Conservation (phyloP, 2,888 invertebrate species). For the Blastobasis lacticolella region DNA sequence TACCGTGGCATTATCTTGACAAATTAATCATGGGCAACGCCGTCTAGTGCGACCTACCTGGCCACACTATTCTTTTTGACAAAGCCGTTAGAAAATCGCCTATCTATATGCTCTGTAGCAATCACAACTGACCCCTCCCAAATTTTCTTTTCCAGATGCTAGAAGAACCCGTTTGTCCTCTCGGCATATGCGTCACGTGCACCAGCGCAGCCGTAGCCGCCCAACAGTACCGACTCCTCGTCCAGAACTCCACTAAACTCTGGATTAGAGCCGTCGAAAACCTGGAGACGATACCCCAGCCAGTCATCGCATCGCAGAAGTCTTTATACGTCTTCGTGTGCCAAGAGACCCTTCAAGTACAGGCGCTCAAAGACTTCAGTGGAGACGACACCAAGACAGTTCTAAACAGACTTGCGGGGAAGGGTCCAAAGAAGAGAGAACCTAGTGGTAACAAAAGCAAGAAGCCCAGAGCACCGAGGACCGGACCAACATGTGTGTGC, state of each 20-base stretch:
- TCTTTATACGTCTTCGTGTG: constrained; percentile 44
- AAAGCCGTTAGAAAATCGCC: too few species aligned
- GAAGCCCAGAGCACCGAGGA: constrained; percentile 26
- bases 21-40: too few species aligned
- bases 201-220: constrained; percentile 43
- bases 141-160: constrained; percentile 38
- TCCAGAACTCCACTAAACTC: constrained; percentile 33
- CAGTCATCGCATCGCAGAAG: constrained; percentile 19
- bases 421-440: constrained; percentile 21
- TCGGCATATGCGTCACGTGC: constrained; percentile 45
- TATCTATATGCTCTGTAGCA: too few species aligned
- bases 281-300: constrained; percentile 22
- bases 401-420: constrained; percentile 32
- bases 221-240: constrained; percentile 44
- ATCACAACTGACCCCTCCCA: too few species aligned
- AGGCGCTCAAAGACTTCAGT: constrained; percentile 36
- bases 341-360: constrained; percentile 33
- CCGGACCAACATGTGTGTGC: constrained; percentile 41
- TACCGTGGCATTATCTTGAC: too few species aligned
- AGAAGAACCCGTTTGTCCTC: constrained; percentile 41
- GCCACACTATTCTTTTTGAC: too few species aligned
- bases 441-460: constrained; percentile 17
- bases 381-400: constrained; percentile 33
- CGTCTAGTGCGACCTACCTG: too few species aligned
- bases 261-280: constrained; percentile 42